Conservation (phyloP, 92 coral and sea anemone genomes). For the Palythoa caribaeorum region DNA sequence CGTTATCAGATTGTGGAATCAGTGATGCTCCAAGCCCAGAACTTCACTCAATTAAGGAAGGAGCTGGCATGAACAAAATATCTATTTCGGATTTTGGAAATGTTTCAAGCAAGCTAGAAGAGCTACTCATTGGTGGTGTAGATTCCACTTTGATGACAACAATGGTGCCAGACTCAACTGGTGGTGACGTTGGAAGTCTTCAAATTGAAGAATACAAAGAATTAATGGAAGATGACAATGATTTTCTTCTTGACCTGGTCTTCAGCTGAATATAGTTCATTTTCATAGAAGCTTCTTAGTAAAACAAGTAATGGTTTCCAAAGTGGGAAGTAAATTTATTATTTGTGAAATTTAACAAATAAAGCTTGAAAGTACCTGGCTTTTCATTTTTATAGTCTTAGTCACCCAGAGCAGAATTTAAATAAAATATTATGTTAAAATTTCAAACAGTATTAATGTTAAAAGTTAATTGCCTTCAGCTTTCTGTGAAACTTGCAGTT, state of each 20-base stretch:
- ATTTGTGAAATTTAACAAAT: too few species aligned
- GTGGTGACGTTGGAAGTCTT: not conserved
- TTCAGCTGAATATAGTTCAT: not conserved
- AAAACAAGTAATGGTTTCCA: too few species aligned
- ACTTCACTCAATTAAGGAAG: slow-evolving; percentile 1
- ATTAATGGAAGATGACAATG: not conserved
- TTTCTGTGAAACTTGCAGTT: too few species aligned
- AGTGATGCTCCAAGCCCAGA: not conserved
- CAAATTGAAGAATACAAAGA: not conserved
- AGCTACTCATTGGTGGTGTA: slow-evolving; percentile 71
- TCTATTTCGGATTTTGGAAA: slow-evolving; percentile 6
- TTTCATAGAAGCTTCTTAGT: too few species aligned
- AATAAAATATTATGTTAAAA: too few species aligned
- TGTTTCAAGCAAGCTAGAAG: slow-evolving; percentile 71
- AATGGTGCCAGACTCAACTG: not conserved
- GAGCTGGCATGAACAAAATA: not conserved
- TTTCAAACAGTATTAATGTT: too few species aligned
- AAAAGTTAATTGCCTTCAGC: too few species aligned
- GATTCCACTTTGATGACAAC: not conserved
- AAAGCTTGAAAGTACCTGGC: too few species aligned
- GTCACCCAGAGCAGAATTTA: too few species aligned
- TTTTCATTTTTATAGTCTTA: too few species aligned
- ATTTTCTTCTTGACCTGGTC: slow-evolving; percentile 5
- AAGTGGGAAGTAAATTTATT: too few species aligned
- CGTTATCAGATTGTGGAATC: slow-evolving; percentile 9